Conservation (phyloP, 2,888 invertebrate species). For the Platycheirus rosarum region DNA sequence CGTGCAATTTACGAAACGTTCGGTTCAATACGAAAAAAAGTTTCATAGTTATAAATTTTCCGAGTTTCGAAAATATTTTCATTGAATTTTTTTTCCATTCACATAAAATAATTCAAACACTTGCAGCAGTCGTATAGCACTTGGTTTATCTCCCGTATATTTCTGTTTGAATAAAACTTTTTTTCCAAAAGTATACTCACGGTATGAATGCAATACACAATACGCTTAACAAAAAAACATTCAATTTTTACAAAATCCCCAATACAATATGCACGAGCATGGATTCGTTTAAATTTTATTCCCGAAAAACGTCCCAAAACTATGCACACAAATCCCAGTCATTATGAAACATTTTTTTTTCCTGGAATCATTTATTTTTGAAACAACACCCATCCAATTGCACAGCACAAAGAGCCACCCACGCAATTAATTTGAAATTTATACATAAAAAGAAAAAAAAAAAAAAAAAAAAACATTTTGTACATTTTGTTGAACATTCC, state of each 20-base stretch:
- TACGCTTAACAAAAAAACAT: constrained; percentile 3
- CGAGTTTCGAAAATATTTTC: no score
- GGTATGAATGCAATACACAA: not conserved
- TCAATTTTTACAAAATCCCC: constrained; percentile 10
- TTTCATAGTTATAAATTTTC: no score
- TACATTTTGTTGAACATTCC: constrained; percentile 50
- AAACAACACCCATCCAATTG: constrained; percentile 20
- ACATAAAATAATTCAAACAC: no score
- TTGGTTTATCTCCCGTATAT: no score
- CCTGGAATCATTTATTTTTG: constrained; percentile 30
- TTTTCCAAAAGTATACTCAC: not conserved
- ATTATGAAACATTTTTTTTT: constrained; percentile 33
- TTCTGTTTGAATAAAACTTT: not conserved
- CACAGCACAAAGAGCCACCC: constrained; percentile 25
- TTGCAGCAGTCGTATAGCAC: no score
- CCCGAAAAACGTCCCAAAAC: constrained; percentile 11
- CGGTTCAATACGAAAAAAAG: no score
- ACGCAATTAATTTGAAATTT: constrained; percentile 71
- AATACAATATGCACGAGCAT: constrained; percentile 17
- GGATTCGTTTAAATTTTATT: constrained; percentile 20
- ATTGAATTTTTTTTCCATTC: no score
- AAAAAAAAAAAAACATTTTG: constrained; percentile 17
- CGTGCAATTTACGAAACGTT: no score
- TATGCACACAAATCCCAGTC: constrained; percentile 41
- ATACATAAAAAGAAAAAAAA: constrained; percentile 43